A percentile compares a stretch with the other conserved stretches of the same genome.
Evolutionary conservation across 1,140 invertebrate genomes (phyloP).

Genomic region (Zaprionus nigranus): DNA sequence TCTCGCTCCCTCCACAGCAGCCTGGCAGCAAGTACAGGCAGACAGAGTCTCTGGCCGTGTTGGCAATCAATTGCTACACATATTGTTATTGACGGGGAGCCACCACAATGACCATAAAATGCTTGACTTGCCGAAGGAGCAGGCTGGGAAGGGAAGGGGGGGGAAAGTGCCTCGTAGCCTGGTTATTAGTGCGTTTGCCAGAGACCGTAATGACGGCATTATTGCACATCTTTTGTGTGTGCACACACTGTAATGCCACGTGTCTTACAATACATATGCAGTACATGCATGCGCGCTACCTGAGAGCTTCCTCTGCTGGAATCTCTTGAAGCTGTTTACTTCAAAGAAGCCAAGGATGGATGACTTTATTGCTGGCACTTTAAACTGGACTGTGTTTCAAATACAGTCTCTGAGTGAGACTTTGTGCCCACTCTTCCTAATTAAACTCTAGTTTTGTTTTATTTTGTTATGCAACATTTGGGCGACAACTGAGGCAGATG

Average conservation of each 20-base stretch:
- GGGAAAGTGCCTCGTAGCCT: not conserved
- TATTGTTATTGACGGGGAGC: slow-evolving; percentile 55
- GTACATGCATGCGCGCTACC: no score
- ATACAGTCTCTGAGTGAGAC: not conserved
- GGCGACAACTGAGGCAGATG: slow-evolving; percentile 14
- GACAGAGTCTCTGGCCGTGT: slow-evolving; percentile 28
- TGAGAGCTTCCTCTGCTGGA: not conserved
- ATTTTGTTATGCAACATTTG: slow-evolving; percentile 36
- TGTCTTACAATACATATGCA: not conserved
- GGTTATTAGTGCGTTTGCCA: slow-evolving; percentile 18
- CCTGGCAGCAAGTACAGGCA: slow-evolving; percentile 5
- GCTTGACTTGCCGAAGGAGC: slow-evolving; percentile 42
- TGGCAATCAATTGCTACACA: slow-evolving; percentile 67
- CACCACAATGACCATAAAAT: slow-evolving; percentile 56
- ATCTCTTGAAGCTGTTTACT: not conserved
- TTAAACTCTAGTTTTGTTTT: slow-evolving; percentile 28
- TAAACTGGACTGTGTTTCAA: not conserved
- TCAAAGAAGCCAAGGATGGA: not conserved
- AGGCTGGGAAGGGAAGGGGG: no score
- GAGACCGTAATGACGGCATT: slow-evolving; percentile 14
- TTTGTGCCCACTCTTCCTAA: slow-evolving; percentile 25
- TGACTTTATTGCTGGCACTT: not conserved
- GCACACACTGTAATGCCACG: slow-evolving; percentile 13
- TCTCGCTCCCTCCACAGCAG: no score
- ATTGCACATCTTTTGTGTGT: not conserved